Conservation (phyloP, 2,113 vertebrate species). For the Chaenogobius annularis region DNA sequence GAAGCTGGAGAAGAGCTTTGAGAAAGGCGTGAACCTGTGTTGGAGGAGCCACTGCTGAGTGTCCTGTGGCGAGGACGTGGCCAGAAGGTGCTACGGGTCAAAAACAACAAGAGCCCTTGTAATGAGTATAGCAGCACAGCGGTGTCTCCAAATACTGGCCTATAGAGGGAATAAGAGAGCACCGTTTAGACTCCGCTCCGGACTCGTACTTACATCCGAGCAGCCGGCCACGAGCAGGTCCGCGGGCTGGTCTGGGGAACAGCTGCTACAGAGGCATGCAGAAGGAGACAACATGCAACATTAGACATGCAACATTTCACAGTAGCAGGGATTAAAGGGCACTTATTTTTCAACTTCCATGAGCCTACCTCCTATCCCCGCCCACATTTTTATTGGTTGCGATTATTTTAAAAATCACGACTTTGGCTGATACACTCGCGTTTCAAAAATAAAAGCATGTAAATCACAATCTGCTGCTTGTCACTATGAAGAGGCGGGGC, state of each 20-base stretch:
- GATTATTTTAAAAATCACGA: no score
- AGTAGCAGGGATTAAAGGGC: background rate
- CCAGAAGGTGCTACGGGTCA: constrained; percentile 87
- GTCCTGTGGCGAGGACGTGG: constrained; percentile 86
- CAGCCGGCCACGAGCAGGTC: constrained; percentile 82
- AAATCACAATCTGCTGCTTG: no score
- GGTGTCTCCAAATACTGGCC: constrained; percentile 69
- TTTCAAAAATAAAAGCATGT: no score
- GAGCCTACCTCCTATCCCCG: no score
- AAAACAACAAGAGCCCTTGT: constrained; percentile 82
- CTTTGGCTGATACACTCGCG: no score
- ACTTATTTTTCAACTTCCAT: no score
- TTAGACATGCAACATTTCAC: background rate
- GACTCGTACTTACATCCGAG: constrained; percentile 86
- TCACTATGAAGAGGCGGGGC: no score
- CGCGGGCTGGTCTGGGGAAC: constrained; percentile 84
- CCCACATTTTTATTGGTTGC: no score
- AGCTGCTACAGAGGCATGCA: constrained; percentile 79
- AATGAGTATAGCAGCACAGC: constrained; percentile 70
- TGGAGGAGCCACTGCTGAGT: constrained; percentile 91
- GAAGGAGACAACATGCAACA: constrained; percentile 32
- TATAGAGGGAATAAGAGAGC: constrained; percentile 68
- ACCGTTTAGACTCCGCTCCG: constrained; percentile 59
- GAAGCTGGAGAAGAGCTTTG: constrained; percentile 90
- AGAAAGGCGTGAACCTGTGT: constrained; percentile 91